phyloP scores from a whole-genome alignment of 2,888 invertebrate species.

The Drosophila monieri region DNA sequence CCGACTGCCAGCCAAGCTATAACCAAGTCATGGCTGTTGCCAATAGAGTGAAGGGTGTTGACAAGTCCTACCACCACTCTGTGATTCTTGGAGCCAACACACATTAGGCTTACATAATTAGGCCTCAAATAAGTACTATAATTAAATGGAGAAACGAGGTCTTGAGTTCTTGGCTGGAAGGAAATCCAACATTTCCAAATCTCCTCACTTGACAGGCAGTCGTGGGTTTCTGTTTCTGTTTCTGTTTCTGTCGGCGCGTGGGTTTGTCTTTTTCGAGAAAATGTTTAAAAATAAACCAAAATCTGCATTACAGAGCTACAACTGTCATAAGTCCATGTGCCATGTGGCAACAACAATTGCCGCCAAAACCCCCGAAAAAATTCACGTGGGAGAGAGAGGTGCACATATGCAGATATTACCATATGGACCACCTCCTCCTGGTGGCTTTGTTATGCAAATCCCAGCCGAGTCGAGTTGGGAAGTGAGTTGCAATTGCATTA shows the following conservation, averaged over 20 bases:
- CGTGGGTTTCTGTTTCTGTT: constrained; percentile 22
- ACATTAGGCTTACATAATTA: background rate
- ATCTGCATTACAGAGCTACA: constrained; percentile 8
- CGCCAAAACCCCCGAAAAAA: constrained; percentile 8
- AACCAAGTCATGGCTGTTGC: constrained; percentile 43
- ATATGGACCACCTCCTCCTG: background rate
- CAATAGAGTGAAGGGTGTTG: constrained; percentile 1
- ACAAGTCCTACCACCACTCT: background rate
- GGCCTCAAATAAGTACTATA: background rate
- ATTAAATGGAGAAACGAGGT: background rate
- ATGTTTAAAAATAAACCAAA: constrained; percentile 2
- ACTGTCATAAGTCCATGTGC: constrained; percentile 32
- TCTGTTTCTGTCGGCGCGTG: constrained; percentile 5
- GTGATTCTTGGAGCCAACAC: background rate
- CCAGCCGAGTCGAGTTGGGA: background rate
- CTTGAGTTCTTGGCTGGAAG: background rate
- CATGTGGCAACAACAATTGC: constrained; percentile 27
- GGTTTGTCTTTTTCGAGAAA: background rate
- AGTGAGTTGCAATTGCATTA: constrained; percentile 31
- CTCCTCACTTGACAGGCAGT: constrained; percentile 1
- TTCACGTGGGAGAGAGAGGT: constrained; percentile 34
- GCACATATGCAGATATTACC: background rate
- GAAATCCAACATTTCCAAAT: constrained; percentile 10
- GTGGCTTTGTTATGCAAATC: constrained; percentile 39
- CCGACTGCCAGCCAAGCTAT: no score